Evolutionary conservation across 1,140 invertebrate species (phyloP).

Genomic region (Bombus polaris): DNA sequence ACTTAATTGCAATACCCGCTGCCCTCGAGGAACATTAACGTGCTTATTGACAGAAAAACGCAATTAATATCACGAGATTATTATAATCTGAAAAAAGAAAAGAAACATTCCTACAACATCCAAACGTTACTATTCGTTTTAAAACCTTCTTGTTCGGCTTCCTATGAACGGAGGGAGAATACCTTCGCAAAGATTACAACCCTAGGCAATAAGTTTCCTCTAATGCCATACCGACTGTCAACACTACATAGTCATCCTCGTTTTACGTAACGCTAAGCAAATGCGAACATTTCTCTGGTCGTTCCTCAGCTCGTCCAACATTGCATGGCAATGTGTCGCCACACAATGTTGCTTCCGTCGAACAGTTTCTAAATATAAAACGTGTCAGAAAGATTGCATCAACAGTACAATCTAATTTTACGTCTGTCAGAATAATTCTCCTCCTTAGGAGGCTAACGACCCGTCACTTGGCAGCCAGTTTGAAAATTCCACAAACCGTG

Average conservation of each 20-base stretch:
- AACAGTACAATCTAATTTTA: conserved; percentile 16
- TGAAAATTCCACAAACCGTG: background rate
- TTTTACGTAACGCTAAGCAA: conserved; percentile 17
- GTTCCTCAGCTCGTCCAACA: background rate
- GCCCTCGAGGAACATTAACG: too few species aligned
- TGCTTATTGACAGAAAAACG: background rate
- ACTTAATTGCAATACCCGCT: conserved; percentile 1
- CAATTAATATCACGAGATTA: background rate
- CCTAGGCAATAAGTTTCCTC: background rate
- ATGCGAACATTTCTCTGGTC: background rate
- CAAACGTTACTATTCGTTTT: background rate
- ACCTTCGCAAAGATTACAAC: background rate
- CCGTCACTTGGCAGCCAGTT: background rate
- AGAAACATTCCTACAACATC: background rate
- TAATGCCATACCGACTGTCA: conserved; percentile 5
- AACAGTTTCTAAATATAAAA: conserved; percentile 15
- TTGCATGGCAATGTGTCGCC: background rate
- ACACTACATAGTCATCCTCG: background rate
- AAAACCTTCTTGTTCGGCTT: background rate
- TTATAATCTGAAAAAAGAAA: too few species aligned
- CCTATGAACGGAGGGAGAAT: background rate
- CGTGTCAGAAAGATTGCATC: conserved; percentile 1
- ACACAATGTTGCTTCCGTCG: background rate
- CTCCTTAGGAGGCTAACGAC: background rate
- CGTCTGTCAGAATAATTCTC: background rate